Percentiles rank a stretch among this genome's conserved stretches.
phyloP scores from a whole-genome alignment of 2,113 vertebrate genomes.

The Microcebus lehilahytsara region DNA sequence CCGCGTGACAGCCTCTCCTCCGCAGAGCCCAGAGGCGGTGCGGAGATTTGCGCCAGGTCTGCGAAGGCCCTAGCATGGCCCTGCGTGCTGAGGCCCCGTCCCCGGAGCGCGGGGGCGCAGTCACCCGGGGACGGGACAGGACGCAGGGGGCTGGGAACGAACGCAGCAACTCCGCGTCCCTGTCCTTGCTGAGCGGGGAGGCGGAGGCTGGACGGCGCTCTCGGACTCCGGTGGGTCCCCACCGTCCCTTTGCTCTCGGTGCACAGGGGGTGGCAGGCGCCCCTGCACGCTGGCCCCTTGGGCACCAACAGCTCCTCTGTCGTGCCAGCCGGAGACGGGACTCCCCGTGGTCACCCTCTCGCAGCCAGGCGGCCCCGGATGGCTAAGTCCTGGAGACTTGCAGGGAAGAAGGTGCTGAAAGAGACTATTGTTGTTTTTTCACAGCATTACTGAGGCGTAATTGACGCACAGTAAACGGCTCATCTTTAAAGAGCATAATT shows the following conservation, averaged over 20 bases:
- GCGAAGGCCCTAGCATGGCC: neutral
- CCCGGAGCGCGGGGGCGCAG: too few relatives aligned
- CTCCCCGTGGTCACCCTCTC: too few relatives aligned
- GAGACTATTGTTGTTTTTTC: neutral
- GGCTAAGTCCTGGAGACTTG: neutral
- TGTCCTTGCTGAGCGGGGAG: neutral
- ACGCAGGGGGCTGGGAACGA: neutral
- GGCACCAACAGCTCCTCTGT: neutral
- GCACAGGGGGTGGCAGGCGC: neutral
- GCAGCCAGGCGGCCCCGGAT: accelerated
- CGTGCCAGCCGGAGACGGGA: accelerated
- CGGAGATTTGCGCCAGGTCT: neutral
- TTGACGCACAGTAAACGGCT: neutral
- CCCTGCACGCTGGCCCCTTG: accelerated
- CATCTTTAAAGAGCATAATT: neutral
- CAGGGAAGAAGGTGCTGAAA: neutral
- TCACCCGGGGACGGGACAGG: accelerated
- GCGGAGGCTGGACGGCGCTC: neutral
- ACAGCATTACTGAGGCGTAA: neutral
- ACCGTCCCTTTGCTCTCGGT: accelerated
- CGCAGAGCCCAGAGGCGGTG: neutral
- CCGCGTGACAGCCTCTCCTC: neutral
- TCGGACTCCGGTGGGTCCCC: accelerated
- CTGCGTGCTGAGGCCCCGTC: accelerated
- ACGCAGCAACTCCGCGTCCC: neutral